Percentiles rank a stretch among this genome's conserved stretches.
Evolutionary conservation across 2,113 vertebrate species (phyloP).

Genomic region (Melospiza georgiana): DNA sequence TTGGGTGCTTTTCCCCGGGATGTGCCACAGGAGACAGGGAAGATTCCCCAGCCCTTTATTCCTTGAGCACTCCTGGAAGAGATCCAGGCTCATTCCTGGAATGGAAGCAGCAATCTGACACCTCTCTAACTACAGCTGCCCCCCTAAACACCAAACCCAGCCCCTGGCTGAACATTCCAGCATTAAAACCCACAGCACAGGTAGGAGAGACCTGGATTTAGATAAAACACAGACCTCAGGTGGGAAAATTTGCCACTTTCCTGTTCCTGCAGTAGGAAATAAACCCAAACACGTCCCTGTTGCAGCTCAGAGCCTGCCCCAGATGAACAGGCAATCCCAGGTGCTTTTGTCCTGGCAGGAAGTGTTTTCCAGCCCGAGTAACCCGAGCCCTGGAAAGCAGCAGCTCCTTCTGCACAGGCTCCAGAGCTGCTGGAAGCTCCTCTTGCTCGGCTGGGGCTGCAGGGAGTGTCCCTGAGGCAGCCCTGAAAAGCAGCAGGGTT

Average conservation of each 20-base stretch:
- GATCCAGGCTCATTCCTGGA: neutral
- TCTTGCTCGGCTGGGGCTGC: neutral
- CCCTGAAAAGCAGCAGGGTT: neutral
- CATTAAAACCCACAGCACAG: accelerated
- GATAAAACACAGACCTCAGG: neutral
- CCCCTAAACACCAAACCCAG: neutral
- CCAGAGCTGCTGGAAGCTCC: neutral
- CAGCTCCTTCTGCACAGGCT: neutral
- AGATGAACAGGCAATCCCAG: neutral
- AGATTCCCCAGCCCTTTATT: neutral
- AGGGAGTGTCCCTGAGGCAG: neutral
- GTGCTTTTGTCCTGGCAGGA: neutral
- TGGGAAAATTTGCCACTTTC: neutral
- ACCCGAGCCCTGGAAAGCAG: neutral
- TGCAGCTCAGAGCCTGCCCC: neutral
- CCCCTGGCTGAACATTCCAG: neutral
- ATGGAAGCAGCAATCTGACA: neutral
- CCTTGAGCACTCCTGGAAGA: neutral
- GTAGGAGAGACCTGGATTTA: neutral
- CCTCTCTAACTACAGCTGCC: neutral
- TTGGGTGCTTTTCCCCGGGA: accelerated
- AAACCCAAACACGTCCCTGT: neutral
- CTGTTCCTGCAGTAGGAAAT: neutral
- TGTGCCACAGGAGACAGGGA: neutral
- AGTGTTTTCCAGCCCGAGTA: neutral